phyloP scores from a whole-genome alignment of 2,888 invertebrate species.

The Stramonita haemastoma region DNA sequence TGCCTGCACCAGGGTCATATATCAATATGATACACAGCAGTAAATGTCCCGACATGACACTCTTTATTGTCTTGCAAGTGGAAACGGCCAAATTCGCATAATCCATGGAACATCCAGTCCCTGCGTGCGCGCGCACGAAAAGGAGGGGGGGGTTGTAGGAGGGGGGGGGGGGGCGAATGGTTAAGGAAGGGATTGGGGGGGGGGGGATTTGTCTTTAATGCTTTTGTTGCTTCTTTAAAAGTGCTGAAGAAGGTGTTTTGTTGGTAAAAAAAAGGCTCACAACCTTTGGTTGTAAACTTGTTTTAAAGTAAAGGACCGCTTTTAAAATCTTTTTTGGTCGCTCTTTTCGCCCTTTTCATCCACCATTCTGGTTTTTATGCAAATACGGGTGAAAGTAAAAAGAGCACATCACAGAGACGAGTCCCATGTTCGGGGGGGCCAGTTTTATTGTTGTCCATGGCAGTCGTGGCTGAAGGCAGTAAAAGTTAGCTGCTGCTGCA shows the following conservation, averaged over 20 bases:
- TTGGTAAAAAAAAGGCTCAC: neutral
- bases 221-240: slow-evolving; percentile 5
- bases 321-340: neutral
- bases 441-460: slow-evolving; percentile 15
- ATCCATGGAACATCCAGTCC: slow-evolving; percentile 29
- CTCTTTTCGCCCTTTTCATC: neutral
- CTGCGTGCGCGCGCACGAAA: neutral
- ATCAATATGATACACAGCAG: slow-evolving; percentile 40
- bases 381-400: slow-evolving; percentile 7
- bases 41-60: slow-evolving; percentile 40
- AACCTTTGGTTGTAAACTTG: neutral
- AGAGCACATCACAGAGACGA: neutral
- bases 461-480: slow-evolving; percentile 5
- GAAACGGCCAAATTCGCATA: slow-evolving; percentile 38
- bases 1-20: slow-evolving; percentile 28
- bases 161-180: neutral
- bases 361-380: neutral
- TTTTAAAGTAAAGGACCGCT: neutral
- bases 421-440: neutral
- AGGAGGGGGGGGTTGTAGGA: neutral
- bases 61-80: slow-evolving; percentile 41
- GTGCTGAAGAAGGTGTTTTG: neutral
- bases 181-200: neutral
- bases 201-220: neutral
- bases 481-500: slow-evolving; percentile 18